These are phyloP conservation scores for Brachyistius frenatus DNA, from an alignment of 2,113 vertebrate genomes.

Conservation along the genomic window DNA sequence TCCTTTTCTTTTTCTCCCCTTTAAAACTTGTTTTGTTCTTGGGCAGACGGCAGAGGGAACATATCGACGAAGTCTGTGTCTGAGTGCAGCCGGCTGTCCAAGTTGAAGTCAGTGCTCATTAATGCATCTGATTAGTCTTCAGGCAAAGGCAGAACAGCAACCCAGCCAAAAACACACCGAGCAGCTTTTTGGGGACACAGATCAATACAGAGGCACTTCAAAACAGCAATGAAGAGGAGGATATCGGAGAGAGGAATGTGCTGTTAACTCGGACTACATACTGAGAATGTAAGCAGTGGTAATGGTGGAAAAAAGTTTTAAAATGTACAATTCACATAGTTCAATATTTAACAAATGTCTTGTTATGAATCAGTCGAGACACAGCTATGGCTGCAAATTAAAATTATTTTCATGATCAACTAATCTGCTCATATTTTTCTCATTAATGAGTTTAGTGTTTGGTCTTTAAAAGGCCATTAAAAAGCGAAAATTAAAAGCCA, in stretches of 20 bases:
- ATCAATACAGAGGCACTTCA: conserved; percentile 73
- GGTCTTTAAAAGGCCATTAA: too few relatives aligned
- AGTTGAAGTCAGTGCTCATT: conserved; percentile 76
- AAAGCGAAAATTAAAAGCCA: not conserved
- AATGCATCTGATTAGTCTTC: conserved; percentile 77
- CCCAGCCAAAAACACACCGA: conserved; percentile 7
- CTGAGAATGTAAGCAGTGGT: conserved; percentile 45
- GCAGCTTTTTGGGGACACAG: conserved; percentile 59
- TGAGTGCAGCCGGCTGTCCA: conserved; percentile 68
- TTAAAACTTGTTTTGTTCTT: conserved; percentile 70
- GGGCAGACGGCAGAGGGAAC: conserved; percentile 58
- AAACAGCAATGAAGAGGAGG: conserved; percentile 61
- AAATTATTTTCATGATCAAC: not conserved
- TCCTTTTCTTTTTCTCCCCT: conserved; percentile 33
- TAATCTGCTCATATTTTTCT: not conserved
- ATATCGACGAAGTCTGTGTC: conserved; percentile 75
- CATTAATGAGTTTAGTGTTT: not conserved
- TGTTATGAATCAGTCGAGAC: not conserved
- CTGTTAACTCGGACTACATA: conserved; percentile 34
- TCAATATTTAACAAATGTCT: conserved; percentile 1
- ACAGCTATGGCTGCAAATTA: too few relatives aligned
- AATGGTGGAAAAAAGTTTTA: conserved; percentile 16
- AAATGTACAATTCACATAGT: not conserved
- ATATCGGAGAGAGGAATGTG: conserved; percentile 44
- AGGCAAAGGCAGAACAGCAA: conserved; percentile 61